Percentiles rank a stretch among this genome's conserved stretches.
phyloP scores from a whole-genome alignment of 2,888 invertebrate genomes.

The Pristionchus arcanus region DNA sequence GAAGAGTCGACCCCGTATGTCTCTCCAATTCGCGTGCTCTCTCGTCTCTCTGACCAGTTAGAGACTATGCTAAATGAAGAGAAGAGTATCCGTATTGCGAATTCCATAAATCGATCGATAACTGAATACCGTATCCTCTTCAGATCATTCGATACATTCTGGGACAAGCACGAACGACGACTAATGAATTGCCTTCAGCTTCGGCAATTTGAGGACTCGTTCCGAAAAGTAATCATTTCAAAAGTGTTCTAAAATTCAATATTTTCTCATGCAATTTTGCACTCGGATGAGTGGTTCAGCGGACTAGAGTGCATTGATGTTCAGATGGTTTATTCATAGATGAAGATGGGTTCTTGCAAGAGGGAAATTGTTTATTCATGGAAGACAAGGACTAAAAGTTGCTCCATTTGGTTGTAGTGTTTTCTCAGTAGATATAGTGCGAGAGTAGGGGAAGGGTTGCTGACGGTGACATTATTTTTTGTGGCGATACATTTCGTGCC shows the following conservation, averaged over 20 bases:
- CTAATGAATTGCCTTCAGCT: conserved; percentile 92
- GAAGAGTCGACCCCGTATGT: too few species aligned
- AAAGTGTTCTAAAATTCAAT: not conserved
- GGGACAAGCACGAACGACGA: conserved; percentile 92
- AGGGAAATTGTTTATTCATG: not conserved
- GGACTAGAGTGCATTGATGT: not conserved
- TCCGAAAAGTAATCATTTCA: conserved; percentile 85
- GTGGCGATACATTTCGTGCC: too few species aligned
- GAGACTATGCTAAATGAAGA: not conserved
- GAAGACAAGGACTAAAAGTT: not conserved
- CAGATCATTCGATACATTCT: conserved; percentile 93
- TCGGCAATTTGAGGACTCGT: conserved; percentile 94
- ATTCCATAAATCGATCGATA: not conserved
- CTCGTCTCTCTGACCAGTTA: too few species aligned
- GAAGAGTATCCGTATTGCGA: not conserved
- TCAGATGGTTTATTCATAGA: not conserved
- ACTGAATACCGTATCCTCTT: conserved; percentile 81
- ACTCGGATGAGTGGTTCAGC: not conserved
- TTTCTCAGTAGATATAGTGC: too few species aligned
- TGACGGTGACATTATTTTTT: too few species aligned
- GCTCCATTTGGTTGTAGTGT: too few species aligned
- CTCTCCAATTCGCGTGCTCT: too few species aligned
- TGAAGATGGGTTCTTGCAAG: not conserved
- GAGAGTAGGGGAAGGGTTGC: too few species aligned
- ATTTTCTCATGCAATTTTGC: not conserved